Percentiles rank a stretch among this genome's conserved stretches.
phyloP scores from a whole-genome alignment of 2,113 vertebrate genomes.

The Bothrops jararaca region DNA sequence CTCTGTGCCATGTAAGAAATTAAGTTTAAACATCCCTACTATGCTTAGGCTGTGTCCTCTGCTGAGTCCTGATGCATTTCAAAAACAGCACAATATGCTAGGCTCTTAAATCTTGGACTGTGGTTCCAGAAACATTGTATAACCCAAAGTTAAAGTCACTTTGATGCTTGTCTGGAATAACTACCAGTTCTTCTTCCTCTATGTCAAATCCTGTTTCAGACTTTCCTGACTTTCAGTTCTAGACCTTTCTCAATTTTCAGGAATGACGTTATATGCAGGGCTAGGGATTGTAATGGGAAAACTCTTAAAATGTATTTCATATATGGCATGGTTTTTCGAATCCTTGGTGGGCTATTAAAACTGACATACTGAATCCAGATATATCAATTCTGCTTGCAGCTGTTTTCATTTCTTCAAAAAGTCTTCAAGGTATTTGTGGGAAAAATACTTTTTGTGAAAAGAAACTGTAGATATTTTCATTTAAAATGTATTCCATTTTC shows the following conservation, averaged over 20 bases:
- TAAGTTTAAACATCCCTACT: background rate
- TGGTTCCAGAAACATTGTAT: background rate
- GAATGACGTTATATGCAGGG: background rate
- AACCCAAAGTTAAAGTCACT: background rate
- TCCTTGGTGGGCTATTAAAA: background rate
- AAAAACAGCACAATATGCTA: background rate
- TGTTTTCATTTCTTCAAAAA: constrained; percentile 38
- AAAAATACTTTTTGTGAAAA: background rate
- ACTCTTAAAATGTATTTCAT: background rate
- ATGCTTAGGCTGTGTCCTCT: background rate
- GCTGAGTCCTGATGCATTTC: background rate
- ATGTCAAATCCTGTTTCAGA: background rate
- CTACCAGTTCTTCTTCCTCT: background rate
- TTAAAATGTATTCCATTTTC: constrained; percentile 31
- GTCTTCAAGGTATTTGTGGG: constrained; percentile 27
- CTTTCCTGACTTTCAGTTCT: background rate
- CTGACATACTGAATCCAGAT: background rate
- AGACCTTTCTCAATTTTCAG: background rate
- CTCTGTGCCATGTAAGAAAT: background rate
- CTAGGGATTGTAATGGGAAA: background rate
- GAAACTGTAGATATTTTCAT: constrained; percentile 36
- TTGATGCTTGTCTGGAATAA: background rate
- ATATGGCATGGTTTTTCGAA: background rate
- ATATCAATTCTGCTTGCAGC: constrained; percentile 26
- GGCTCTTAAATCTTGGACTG: background rate